These are phyloP conservation scores for Troilus luridus DNA, from an alignment of 2,888 invertebrate genomes.

Conservation along the genomic window DNA sequence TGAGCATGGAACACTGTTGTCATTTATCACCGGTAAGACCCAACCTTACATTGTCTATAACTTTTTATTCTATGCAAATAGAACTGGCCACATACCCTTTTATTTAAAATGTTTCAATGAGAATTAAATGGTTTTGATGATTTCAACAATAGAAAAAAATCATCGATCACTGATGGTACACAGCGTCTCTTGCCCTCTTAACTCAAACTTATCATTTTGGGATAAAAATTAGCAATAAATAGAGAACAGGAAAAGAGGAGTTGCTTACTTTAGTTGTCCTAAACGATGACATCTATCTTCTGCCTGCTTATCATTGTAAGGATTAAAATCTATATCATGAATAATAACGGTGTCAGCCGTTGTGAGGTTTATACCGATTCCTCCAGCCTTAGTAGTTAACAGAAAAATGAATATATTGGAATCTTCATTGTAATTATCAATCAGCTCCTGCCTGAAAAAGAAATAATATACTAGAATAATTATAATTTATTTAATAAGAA, in stretches of 20 bases:
- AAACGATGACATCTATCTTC: constrained; percentile 89
- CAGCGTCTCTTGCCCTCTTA: too few relatives aligned
- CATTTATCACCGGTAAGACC: too few relatives aligned
- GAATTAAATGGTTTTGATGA: too few relatives aligned
- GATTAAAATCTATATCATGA: constrained; percentile 98
- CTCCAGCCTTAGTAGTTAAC: constrained; percentile 93
- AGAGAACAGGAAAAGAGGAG: neutral
- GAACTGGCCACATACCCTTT: too few relatives aligned
- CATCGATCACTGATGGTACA: too few relatives aligned
- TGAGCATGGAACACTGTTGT: too few relatives aligned
- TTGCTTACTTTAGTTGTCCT: constrained; percentile 74
- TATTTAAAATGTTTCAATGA: too few relatives aligned
- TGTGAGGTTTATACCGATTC: constrained; percentile 94
- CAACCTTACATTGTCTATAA: too few relatives aligned
- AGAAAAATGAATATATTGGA: constrained; percentile 88
- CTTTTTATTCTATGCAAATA: too few relatives aligned
- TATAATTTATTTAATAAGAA: neutral
- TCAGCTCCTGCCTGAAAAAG: constrained; percentile 84
- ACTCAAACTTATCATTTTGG: too few relatives aligned
- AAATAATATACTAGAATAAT: constrained; percentile 9
- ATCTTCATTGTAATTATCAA: constrained; percentile 89
- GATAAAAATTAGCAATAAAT: neutral
- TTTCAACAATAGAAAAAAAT: too few relatives aligned
- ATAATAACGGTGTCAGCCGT: constrained; percentile 96
- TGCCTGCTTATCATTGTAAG: constrained; percentile 98